Base-by-base conservation (phyloP, 2,888 invertebrate species). In the Agrochola circellaris region DNA sequence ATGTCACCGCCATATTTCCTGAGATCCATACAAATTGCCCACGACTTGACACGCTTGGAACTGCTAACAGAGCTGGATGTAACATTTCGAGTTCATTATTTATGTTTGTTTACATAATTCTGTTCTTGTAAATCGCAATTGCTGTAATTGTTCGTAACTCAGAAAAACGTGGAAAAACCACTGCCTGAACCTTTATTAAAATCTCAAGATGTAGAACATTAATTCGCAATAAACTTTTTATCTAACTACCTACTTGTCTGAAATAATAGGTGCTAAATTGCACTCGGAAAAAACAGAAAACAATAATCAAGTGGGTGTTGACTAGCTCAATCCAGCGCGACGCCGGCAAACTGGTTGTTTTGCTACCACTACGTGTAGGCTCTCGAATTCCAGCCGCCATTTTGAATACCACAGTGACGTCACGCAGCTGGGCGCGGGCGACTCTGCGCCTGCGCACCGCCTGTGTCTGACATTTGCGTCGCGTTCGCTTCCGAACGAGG, bases 351-450 rank as follows among this genome's bases (percentile, higher is more conserved):
- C 86, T 80, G 77, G 83, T 86, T 83, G 81, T 87, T 90, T 88
- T 92, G 92, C 92, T 91, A 88, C 89, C 91, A 91, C 90, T 93
- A 91, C 91, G 87, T 91, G 94, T 94, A 96, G 96, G 96, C 95
- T 96, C 95, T 96, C 96, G 93, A 93, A 96, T 96, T 96, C 96
- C 95, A 88, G 92, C 93, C 93, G 96, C 96, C 96, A 96, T 96
- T 95, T 96, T 96, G 96, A 96, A 96, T 96, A 95, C 95, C 96
- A 88, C 77, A 88, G 92, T 96, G 96, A 96, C 96, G 96, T 96
- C 96, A 96, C 94, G 91, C 89, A 90, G 91, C 92, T 94, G 95
- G 96, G 96, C 95, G 95, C 95, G 95, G 95, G 94, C 93, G 92
- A 92, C 89, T 89, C 91, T 91, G 94, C 94, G 95, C 94, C 88